Conservation (phyloP, 2,113 vertebrate genomes). For the Myotis yumanensis region DNA sequence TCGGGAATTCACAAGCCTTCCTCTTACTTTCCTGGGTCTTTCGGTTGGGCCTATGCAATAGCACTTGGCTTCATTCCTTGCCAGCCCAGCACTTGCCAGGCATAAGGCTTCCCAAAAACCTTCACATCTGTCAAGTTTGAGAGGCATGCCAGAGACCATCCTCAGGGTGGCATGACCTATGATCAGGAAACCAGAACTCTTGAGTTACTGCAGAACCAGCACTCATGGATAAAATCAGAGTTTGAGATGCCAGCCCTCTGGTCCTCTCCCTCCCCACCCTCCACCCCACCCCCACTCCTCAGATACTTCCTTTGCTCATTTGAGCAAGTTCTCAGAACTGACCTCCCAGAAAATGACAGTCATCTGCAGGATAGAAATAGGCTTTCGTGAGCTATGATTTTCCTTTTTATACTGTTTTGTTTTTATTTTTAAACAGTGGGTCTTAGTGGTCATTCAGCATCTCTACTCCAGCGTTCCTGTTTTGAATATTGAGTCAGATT, state of each 20-base stretch:
- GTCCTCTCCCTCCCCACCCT: background rate
- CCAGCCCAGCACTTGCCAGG: background rate
- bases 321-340: background rate
- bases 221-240: background rate
- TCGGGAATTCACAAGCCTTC: background rate
- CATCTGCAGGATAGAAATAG: constrained; percentile 35
- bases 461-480: background rate
- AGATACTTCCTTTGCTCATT: background rate
- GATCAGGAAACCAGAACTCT: background rate
- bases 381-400: constrained; percentile 1
- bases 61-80: background rate
- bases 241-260: background rate
- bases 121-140: background rate
- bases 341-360: constrained; percentile 49
- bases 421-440: background rate
- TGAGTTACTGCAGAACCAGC: background rate
- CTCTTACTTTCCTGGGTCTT: background rate
- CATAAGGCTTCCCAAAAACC: background rate
- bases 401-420: background rate
- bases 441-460: background rate
- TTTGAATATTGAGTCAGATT: background rate
- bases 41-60: background rate
- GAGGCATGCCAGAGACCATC: background rate
- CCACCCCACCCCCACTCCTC: background rate
- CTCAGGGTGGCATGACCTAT: background rate